Conservation (phyloP, 2,888 invertebrate genomes). For the Drosophila recens region DNA sequence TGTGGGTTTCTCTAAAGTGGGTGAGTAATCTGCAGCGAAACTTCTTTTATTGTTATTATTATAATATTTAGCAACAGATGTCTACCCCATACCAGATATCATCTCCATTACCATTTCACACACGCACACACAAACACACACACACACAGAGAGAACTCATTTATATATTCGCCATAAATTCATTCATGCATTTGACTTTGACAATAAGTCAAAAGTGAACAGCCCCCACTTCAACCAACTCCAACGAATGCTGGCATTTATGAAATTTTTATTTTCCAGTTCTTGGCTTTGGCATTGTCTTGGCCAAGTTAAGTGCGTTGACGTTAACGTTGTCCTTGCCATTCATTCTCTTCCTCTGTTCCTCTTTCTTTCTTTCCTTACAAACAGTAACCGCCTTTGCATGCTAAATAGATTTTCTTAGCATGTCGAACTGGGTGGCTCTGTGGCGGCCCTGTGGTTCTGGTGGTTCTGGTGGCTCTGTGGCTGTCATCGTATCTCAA, state of each 20-base stretch:
- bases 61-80: constrained; percentile 27
- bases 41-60: constrained; percentile 22
- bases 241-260: constrained; percentile 42
- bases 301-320: constrained; percentile 34
- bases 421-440: constrained; percentile 21
- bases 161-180: constrained; percentile 52
- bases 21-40: constrained; percentile 71
- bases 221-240: not conserved
- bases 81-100: constrained; percentile 4
- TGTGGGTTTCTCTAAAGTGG: constrained; percentile 79
- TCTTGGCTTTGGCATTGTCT: constrained; percentile 29
- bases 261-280: constrained; percentile 26
- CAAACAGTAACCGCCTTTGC: constrained; percentile 51
- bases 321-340: constrained; percentile 18
- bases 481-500: constrained; percentile 25
- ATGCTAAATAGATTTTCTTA: constrained; percentile 62
- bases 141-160: constrained; percentile 17
- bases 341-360: constrained; percentile 15
- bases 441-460: constrained; percentile 12
- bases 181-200: constrained; percentile 70
- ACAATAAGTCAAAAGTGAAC: constrained; percentile 52
- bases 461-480: constrained; percentile 17
- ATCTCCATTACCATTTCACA: constrained; percentile 23
- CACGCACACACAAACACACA: constrained; percentile 23
- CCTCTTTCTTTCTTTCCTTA: not conserved